These are phyloP conservation scores for roundworm (Caenorhabditis elegans) DNA, from an alignment of 1,140 invertebrate genomes.

Conservation along the genomic window DNA sequence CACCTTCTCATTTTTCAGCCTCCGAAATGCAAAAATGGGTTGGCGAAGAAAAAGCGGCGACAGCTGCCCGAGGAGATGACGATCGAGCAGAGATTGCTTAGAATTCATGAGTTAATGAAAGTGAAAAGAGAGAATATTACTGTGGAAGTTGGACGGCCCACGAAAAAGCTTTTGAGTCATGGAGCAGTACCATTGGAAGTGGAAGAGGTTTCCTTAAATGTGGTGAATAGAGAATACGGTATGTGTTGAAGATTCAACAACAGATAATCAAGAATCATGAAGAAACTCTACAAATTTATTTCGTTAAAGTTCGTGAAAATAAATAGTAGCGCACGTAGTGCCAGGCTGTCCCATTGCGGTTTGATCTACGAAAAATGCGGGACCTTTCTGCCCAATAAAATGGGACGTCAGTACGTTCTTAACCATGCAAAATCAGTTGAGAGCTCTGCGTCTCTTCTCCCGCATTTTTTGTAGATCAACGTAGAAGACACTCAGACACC, in stretches of 20 bases:
- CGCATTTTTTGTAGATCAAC: too few species aligned
- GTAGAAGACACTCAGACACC: too few species aligned
- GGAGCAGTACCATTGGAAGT: not conserved
- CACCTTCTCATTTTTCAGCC: conserved; percentile 25
- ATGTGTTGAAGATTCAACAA: not conserved
- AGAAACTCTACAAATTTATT: too few species aligned
- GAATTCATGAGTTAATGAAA: conserved; percentile 31
- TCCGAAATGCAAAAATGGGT: conserved; percentile 8
- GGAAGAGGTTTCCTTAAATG: not conserved
- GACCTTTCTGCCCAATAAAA: too few species aligned
- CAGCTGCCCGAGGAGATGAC: not conserved
- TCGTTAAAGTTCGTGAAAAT: too few species aligned
- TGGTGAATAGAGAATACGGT: not conserved
- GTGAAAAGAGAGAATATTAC: not conserved
- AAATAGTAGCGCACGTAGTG: too few species aligned
- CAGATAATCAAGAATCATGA: too few species aligned
- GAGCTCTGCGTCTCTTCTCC: too few species aligned
- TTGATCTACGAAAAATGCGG: too few species aligned
- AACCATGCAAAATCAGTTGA: too few species aligned
- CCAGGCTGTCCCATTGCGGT: too few species aligned
- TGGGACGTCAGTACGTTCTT: too few species aligned
- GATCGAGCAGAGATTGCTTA: conserved; percentile 16
- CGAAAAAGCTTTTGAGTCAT: not conserved
- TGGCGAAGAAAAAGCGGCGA: conserved; percentile 7
- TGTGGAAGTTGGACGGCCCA: not conserved